Evolutionary conservation across 2,113 vertebrate genomes (phyloP).

Genomic region (Sialia sialis): DNA sequence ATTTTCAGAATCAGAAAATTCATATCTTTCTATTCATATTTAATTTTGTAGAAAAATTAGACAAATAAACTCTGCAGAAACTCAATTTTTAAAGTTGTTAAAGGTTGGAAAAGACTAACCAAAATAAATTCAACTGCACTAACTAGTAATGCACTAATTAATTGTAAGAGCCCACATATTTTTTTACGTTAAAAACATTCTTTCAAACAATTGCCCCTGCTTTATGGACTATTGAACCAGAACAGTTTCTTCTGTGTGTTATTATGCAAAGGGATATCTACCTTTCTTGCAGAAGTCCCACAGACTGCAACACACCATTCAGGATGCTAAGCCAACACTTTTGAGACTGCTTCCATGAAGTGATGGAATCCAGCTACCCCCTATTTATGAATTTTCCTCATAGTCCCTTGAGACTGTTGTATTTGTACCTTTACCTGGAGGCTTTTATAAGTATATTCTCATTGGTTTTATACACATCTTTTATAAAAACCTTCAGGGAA

Average conservation of each 20-base stretch:
- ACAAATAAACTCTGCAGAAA: background rate
- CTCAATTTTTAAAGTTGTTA: background rate
- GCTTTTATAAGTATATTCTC: background rate
- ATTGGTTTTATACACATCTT: background rate
- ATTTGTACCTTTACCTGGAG: background rate
- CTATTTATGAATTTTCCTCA: background rate
- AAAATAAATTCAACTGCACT: background rate
- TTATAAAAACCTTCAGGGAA: background rate
- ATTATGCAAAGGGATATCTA: background rate
- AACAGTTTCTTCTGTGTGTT: fast-evolving
- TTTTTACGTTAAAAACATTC: background rate
- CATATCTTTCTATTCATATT: background rate
- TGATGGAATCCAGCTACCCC: background rate
- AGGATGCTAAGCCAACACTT: background rate
- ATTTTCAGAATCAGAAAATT: background rate
- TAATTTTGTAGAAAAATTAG: background rate
- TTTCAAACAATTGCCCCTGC: background rate
- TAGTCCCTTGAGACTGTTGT: background rate
- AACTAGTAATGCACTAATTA: background rate
- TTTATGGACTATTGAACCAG: background rate
- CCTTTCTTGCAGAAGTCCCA: background rate
- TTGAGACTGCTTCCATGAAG: background rate
- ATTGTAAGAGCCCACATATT: background rate
- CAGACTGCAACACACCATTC: background rate
- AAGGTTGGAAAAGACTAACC: background rate